phyloP scores from a whole-genome alignment of 2,113 vertebrate genomes.

The Antigone vipio region DNA sequence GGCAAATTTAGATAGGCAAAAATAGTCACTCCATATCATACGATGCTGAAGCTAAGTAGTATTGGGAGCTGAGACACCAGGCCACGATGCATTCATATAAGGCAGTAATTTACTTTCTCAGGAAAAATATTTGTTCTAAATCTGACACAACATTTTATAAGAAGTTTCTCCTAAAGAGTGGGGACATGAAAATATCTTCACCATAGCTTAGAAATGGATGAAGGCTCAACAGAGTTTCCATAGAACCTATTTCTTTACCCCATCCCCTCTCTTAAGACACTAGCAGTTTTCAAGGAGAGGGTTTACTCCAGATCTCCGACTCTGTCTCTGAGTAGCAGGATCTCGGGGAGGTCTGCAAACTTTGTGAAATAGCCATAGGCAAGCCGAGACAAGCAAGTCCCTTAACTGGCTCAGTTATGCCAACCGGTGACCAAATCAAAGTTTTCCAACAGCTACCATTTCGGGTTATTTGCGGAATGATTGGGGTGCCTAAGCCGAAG shows the following conservation, averaged over 20 bases:
- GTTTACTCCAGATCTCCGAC: neutral
- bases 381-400: neutral
- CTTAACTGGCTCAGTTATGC: neutral
- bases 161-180: neutral
- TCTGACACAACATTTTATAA: neutral
- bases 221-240: neutral
- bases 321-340: neutral
- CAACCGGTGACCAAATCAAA: neutral
- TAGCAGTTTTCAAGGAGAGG: neutral
- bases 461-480: neutral
- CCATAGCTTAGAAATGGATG: neutral
- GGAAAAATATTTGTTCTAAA: neutral
- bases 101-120: neutral
- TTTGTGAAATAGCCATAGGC: neutral
- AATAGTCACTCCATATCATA: neutral
- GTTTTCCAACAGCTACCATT: neutral
- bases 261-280: neutral
- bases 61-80: neutral
- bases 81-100: neutral
- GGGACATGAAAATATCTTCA: neutral
- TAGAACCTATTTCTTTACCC: neutral
- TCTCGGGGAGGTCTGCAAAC: neutral
- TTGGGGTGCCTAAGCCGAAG: neutral
- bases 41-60: neutral
- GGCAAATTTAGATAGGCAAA: neutral